Evolutionary conservation across 2,797 vertebrate genomes (phyloP), one percentile per base, ranked within the genome.

Genomic region (Alca torda): DNA sequence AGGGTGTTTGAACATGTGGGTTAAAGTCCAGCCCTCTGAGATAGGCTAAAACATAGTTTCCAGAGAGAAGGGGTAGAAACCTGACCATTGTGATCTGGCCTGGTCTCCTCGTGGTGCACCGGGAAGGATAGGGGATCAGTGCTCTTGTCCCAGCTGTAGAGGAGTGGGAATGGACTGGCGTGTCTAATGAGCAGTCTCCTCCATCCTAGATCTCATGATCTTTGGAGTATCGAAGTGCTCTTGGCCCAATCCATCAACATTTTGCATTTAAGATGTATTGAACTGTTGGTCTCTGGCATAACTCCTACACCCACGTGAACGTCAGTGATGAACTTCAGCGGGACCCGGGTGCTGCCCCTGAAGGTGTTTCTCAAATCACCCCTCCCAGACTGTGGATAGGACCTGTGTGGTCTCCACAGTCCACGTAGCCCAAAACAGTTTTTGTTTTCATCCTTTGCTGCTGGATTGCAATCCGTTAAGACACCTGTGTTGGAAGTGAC

Each of bases 31-130:
- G 59, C 6, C 11, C 18, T 54, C 65, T 67, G 72, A 72, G 33
- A 26, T 11, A 61, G 17, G 15, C 5, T 30, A 41, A 60, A 33
- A 41, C 30, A 25, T 10, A 30, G 28, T 35, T 33, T 35, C 50
- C 54, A 46, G 30, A 73, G 30, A 39, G 54, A 82, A 45, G 16
- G 17, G 21, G 15, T 45, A 56, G 46, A 81, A 89, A 81, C 10
- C 13, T 45, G 30, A n/a, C 23, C 0, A 0, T 54, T 2, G 0
- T 72, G 25, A 39, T 56, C 53, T 35, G 33, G 11, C 46, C 46
- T 72, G 20, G 15, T 48, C 35, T 65, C 23, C 23, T 63, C 24
- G 15, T 25, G 39, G 24, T 69, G n/a, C 57, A 25, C 23, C 7
- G 21, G 45, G n/a, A 43, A 72, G 41, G 21, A 35, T 0, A 50